phyloP scores from a whole-genome alignment of 2,797 vertebrate genomes.

The Notoglanidium macrostoma region DNA sequence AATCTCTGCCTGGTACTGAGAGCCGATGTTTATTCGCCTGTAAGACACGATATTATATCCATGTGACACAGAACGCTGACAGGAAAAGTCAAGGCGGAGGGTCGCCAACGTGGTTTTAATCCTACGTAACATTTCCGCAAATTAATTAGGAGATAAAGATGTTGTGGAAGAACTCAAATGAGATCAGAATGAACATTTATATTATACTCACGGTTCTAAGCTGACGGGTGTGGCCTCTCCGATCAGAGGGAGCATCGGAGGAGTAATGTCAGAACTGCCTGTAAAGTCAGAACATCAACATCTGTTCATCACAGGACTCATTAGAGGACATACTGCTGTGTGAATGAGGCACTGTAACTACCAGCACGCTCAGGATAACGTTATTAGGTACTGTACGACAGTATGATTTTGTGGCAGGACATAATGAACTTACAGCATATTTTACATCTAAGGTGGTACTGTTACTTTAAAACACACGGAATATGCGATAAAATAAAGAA shows the following conservation, averaged over 20 bases:
- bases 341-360: background rate
- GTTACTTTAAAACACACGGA: conserved; percentile 7
- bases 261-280: conserved; percentile 87
- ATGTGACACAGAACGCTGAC: background rate
- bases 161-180: background rate
- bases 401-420: background rate
- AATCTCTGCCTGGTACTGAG: conserved; percentile 92
- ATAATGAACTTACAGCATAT: background rate
- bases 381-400: background rate
- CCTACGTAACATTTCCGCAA: background rate
- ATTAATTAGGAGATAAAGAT: background rate
- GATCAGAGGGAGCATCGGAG: conserved; percentile 87
- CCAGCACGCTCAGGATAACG: background rate
- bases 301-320: background rate
- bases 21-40: conserved; percentile 94
- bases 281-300: conserved; percentile 13
- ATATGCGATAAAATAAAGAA: background rate
- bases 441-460: background rate
- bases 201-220: conserved; percentile 92
- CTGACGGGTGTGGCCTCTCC: conserved; percentile 93
- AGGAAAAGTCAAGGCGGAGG: background rate
- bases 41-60: background rate
- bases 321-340: background rate
- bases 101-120: background rate
- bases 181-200: background rate